Evolutionary conservation across 2,797 vertebrate species (phyloP).

Genomic region (Prionace glauca): DNA sequence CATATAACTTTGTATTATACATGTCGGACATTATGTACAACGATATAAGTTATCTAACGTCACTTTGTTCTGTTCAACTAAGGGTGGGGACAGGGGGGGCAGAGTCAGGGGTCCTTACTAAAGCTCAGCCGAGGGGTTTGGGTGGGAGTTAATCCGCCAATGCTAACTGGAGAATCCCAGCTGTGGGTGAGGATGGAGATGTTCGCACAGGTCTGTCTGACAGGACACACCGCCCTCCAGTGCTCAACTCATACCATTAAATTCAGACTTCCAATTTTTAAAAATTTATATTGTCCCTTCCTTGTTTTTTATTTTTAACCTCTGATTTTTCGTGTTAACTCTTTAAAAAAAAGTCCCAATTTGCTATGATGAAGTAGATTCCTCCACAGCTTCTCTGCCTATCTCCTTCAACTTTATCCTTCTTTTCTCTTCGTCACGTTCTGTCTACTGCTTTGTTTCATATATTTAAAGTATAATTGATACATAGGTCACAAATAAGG

Average conservation of each 20-base stretch:
- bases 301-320: background rate
- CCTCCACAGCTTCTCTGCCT: background rate
- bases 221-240: background rate
- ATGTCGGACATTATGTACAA: too few relatives aligned
- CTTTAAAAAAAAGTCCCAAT: background rate
- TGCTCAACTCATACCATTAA: background rate
- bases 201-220: background rate
- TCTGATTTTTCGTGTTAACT: background rate
- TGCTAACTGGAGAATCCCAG: too few relatives aligned
- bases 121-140: too few relatives aligned
- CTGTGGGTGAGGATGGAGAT: too few relatives aligned
- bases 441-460: background rate
- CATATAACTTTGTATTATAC: too few relatives aligned
- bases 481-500: too few relatives aligned
- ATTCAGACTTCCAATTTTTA: background rate
- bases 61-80: too few relatives aligned
- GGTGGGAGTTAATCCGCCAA: too few relatives aligned
- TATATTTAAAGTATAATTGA: too few relatives aligned
- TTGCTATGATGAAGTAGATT: background rate
- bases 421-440: background rate
- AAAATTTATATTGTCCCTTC: background rate
- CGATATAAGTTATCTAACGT: too few relatives aligned
- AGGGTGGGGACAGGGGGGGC: too few relatives aligned
- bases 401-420: background rate
- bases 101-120: too few relatives aligned